Conservation (phyloP, 1,140 invertebrate species). For the Rhopalosiphum maidis region DNA sequence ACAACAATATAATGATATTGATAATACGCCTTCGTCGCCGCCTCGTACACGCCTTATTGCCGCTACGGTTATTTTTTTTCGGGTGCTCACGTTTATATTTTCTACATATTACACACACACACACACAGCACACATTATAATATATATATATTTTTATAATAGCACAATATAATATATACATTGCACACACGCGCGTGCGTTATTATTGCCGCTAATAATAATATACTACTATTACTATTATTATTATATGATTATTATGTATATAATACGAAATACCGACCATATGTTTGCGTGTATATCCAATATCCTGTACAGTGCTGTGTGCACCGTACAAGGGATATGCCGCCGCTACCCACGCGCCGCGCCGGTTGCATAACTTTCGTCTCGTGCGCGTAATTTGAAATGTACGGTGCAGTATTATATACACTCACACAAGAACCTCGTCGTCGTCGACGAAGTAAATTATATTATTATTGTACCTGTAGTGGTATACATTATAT, state of each 20-base stretch:
- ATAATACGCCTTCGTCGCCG: background rate
- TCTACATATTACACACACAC: background rate
- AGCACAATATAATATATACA: background rate
- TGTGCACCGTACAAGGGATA: slow-evolving; percentile 36
- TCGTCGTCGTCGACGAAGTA: too few relatives aligned
- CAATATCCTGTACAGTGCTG: slow-evolving; percentile 26
- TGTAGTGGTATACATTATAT: background rate
- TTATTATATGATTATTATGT: background rate
- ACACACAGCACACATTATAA: background rate
- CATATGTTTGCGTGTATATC: slow-evolving; percentile 35
- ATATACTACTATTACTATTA: background rate
- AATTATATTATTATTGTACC: background rate
- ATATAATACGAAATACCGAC: background rate
- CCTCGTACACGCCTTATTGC: background rate
- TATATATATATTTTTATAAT: too few relatives aligned
- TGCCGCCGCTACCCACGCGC: slow-evolving; percentile 25
- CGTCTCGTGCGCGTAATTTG: slow-evolving; percentile 29
- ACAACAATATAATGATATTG: slow-evolving; percentile 1
- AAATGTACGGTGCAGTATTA: background rate
- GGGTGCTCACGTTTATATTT: background rate
- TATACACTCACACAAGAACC: background rate
- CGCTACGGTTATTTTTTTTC: slow-evolving; percentile 6
- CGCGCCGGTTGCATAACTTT: slow-evolving; percentile 20
- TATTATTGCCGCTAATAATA: background rate
- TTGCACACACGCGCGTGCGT: background rate